Conservation (phyloP, 1,140 invertebrate species). For the Meloidogyne chitwoodi region DNA sequence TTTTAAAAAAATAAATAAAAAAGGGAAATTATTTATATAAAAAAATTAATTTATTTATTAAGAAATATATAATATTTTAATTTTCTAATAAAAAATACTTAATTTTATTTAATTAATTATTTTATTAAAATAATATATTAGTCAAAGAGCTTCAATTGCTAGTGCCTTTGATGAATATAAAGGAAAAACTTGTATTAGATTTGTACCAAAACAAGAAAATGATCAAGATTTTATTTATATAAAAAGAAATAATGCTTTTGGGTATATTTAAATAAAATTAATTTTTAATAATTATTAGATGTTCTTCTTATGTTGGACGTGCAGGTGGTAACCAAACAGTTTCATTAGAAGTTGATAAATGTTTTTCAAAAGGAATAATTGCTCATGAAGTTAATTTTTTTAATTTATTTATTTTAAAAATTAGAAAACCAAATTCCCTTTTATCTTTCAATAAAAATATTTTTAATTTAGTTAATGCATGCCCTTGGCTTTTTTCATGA, state of each 20-base stretch:
- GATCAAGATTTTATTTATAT: conserved; percentile 60
- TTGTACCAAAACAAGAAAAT: conserved; percentile 49
- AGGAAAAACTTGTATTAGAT: conserved; percentile 55
- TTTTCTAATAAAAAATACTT: no score
- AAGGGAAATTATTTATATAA: no score
- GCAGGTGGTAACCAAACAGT: conserved; percentile 59
- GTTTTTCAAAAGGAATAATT: conserved; percentile 59
- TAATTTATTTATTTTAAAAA: no score
- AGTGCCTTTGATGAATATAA: conserved; percentile 60
- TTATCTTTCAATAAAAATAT: not conserved
- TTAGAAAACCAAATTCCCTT: no score
- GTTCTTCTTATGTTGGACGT: conserved; percentile 58
- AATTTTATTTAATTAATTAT: no score
- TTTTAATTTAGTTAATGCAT: conserved; percentile 19
- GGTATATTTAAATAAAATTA: conserved; percentile 30
- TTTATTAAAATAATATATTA: no score
- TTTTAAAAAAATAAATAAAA: no score
- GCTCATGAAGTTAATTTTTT: conserved; percentile 52
- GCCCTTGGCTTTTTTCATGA: conserved; percentile 58
- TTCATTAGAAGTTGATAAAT: conserved; percentile 58
- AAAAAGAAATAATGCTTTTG: conserved; percentile 56
- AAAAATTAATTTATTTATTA: no score
- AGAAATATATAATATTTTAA: no score
- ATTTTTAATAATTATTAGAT: conserved; percentile 30
- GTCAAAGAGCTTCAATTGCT: conserved; percentile 58